Base-by-base conservation (phyloP, 2,113 vertebrate genomes). In the Psammodynastes pulverulentus region DNA sequence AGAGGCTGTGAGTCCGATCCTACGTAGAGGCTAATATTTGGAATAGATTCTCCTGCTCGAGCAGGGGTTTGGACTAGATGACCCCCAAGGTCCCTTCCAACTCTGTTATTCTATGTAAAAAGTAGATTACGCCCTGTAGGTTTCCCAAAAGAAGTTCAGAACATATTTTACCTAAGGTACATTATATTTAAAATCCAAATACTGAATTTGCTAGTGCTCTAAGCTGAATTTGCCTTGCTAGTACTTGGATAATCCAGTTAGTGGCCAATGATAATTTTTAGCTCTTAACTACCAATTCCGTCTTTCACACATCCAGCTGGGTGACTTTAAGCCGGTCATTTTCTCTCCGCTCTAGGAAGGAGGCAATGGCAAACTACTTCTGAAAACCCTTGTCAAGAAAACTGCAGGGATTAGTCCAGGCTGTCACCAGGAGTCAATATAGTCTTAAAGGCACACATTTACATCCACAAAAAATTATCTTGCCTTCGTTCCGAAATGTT, bases 131-230 rank as follows among this genome's bases (percentile, higher is more conserved):
- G 3, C 34, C 2, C 34, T 26, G 12, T 52, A 15, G 23, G 9
- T 85, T 86, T 19, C 52, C 46, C 49, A 86, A 19, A n/a, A 91
- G 26, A 48, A 58, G 15, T 48, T 85, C 24, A 34, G 12, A 19
- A 46, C 26, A 26, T 45, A 56, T 43, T 62, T 29, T 52, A 45
- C 19, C 23, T 45, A 54, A 39, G 34, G 46, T 34, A 26, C 39
- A 10, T 51, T 39, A 53, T 39, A 49, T n/a, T 51, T 0, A 0
- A 7, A 79, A 53, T 15, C 39, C 79, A 8, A 0, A 21, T 62
- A 54, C 5, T 67, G 53, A 86, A 84, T 67, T 45, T 86, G n/a
- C 24, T n/a, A 62, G n/a, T 43, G 54, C 51, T 5, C 72, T 23
- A 4, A 67, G 46, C 1, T 0, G 54, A 91, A 86, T 5, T 53